Evolutionary conservation across 2,888 invertebrate genomes (phyloP).

Genomic region (Sarcophaga caerulescens): DNA sequence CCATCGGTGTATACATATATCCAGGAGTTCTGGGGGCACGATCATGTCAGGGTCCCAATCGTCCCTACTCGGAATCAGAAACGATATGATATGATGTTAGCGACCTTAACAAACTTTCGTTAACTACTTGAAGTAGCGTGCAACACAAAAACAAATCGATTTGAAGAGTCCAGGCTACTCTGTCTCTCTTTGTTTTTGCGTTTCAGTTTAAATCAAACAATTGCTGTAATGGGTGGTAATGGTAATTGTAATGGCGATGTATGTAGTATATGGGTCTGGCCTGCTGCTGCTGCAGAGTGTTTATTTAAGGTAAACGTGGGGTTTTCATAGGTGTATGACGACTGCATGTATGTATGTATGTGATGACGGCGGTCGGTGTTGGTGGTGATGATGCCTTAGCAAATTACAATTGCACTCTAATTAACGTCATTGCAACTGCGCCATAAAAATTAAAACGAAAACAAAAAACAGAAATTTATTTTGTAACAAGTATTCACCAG

Average conservation of each 20-base stretch:
- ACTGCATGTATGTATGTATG: constrained; percentile 31
- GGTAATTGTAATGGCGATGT: background rate
- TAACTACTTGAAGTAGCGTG: too few relatives aligned
- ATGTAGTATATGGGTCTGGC: background rate
- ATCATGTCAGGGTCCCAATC: too few relatives aligned
- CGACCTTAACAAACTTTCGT: too few relatives aligned
- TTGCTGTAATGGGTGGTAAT: constrained; percentile 30
- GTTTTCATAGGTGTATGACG: constrained; percentile 5
- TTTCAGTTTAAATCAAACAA: constrained; percentile 21
- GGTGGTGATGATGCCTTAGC: constrained; percentile 67
- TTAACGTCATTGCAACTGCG: constrained; percentile 69
- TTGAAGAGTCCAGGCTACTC: too few relatives aligned
- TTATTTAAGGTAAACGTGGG: constrained; percentile 22
- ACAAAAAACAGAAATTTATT: background rate
- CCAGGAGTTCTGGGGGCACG: too few relatives aligned
- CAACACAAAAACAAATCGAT: too few relatives aligned
- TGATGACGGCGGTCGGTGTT: constrained; percentile 40
- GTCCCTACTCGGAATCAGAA: too few relatives aligned
- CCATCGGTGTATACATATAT: too few relatives aligned
- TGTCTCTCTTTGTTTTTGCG: background rate
- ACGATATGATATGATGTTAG: too few relatives aligned
- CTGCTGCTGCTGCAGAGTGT: too few relatives aligned
- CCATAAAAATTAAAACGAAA: constrained; percentile 37
- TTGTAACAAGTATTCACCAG: background rate
- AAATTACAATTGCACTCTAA: constrained; percentile 65